Evolutionary conservation across 92 coral and sea anemone genomes (phyloP).

Genomic region (Ricordea florida): DNA sequence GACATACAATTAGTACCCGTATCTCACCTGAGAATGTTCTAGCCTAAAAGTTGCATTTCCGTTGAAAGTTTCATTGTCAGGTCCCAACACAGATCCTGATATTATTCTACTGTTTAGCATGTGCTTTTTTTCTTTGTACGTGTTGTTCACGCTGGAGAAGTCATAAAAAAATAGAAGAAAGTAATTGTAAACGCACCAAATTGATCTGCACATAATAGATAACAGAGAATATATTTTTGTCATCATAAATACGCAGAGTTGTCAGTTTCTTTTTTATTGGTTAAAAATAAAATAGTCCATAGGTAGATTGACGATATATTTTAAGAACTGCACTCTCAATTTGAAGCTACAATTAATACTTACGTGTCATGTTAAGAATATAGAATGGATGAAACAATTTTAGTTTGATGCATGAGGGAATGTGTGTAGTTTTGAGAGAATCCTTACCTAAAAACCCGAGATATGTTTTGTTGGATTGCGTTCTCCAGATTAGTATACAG

Average conservation of each 20-base stretch:
- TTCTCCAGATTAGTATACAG: slow-evolving; percentile 60
- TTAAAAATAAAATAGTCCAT: too few relatives aligned
- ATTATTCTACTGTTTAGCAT: slow-evolving; percentile 76
- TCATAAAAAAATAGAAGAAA: not conserved
- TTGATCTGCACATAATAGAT: too few relatives aligned
- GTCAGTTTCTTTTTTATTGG: too few relatives aligned
- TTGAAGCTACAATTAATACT: too few relatives aligned
- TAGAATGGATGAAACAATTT: not conserved
- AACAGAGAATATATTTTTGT: too few relatives aligned
- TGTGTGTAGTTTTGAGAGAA: too few relatives aligned
- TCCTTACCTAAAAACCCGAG: slow-evolving; percentile 1
- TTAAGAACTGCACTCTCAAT: too few relatives aligned
- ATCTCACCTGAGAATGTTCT: slow-evolving; percentile 69
- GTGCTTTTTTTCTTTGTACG: not conserved
- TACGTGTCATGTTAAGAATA: too few relatives aligned
- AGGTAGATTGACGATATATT: too few relatives aligned
- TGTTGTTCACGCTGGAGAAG: not conserved
- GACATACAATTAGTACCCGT: not conserved
- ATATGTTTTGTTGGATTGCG: slow-evolving; percentile 50
- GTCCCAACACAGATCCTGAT: slow-evolving; percentile 63
- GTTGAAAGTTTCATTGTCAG: slow-evolving; percentile 15
- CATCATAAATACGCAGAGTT: too few relatives aligned
- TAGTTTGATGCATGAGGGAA: not conserved
- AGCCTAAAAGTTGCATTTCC: slow-evolving; percentile 54
- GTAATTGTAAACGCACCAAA: too few relatives aligned